Evolutionary conservation across 2,113 vertebrate genomes (phyloP).

Genomic region (Hemibagrus wyckioides): DNA sequence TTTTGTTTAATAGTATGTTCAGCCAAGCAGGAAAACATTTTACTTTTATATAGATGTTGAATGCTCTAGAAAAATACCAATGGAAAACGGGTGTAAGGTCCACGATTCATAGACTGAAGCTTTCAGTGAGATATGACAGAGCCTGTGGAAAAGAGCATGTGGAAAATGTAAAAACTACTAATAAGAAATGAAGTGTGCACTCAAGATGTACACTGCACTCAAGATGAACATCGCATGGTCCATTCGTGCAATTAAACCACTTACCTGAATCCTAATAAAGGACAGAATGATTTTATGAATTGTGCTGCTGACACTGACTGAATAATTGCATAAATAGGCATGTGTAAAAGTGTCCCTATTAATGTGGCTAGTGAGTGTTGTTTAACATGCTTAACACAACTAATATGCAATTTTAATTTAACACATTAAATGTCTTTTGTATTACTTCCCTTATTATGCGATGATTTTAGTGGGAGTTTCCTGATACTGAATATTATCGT

Average conservation of each 20-base stretch:
- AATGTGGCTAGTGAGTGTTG: neutral
- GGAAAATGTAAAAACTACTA: slow-evolving; percentile 62
- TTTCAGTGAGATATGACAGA: slow-evolving; percentile 70
- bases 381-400: neutral
- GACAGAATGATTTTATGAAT: neutral
- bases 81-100: slow-evolving; percentile 31
- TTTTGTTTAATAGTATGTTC: neutral
- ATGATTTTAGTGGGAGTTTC: neutral
- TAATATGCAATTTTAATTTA: neutral
- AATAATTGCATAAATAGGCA: neutral
- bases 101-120: slow-evolving; percentile 72
- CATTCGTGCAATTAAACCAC: neutral
- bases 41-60: neutral
- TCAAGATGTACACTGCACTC: slow-evolving; percentile 61
- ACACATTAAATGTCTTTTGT: neutral
- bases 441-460: neutral
- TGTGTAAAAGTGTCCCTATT: neutral
- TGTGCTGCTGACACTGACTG: neutral
- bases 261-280: neutral
- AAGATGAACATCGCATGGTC: slow-evolving; percentile 59
- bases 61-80: neutral
- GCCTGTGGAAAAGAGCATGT: slow-evolving; percentile 47
- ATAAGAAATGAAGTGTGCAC: slow-evolving; percentile 57
- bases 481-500: neutral
- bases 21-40: neutral